Percentiles rank a stretch among this genome's conserved stretches.
Evolutionary conservation across 2,888 invertebrate genomes (phyloP).

Genomic region (Hipparchia semele): DNA sequence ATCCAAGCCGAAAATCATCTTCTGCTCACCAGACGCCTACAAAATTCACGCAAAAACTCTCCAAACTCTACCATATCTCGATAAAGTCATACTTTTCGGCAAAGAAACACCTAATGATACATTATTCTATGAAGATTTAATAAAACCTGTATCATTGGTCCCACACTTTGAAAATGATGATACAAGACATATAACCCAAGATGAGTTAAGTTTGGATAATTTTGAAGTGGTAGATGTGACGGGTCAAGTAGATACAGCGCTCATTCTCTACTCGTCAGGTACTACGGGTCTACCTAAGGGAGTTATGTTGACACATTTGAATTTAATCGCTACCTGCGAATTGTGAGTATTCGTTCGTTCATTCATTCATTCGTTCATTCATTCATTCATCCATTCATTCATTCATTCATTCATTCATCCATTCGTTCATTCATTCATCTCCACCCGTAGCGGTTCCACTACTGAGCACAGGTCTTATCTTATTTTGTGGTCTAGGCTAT

Average conservation of each 20-base stretch:
- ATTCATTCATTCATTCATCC: too few relatives aligned
- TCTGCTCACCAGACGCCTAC: constrained; percentile 58
- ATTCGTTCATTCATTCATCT: too few relatives aligned
- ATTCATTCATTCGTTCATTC: too few relatives aligned
- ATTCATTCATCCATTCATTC: too few relatives aligned
- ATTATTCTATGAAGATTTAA: constrained; percentile 53
- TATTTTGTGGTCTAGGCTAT: too few relatives aligned
- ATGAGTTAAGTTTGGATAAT: constrained; percentile 35
- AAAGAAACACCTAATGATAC: constrained; percentile 44
- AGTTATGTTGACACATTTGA: constrained; percentile 46
- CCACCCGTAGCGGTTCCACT: too few relatives aligned
- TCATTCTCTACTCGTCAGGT: constrained; percentile 48
- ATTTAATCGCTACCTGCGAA: constrained; percentile 34
- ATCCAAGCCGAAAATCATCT: constrained; percentile 60
- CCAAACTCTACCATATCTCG: constrained; percentile 45
- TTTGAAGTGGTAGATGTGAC: constrained; percentile 41
- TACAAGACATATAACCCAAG: constrained; percentile 6
- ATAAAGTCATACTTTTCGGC: constrained; percentile 58
- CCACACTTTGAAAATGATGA: too few relatives aligned
- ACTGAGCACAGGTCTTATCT: too few relatives aligned
- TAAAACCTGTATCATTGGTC: constrained; percentile 15
- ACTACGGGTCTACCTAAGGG: constrained; percentile 51
- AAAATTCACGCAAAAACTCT: constrained; percentile 50
- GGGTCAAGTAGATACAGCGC: constrained; percentile 43
- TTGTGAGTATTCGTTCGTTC: constrained; percentile 26